Conservation (phyloP, 2,113 vertebrate species). For the Bujurquina vittata region DNA sequence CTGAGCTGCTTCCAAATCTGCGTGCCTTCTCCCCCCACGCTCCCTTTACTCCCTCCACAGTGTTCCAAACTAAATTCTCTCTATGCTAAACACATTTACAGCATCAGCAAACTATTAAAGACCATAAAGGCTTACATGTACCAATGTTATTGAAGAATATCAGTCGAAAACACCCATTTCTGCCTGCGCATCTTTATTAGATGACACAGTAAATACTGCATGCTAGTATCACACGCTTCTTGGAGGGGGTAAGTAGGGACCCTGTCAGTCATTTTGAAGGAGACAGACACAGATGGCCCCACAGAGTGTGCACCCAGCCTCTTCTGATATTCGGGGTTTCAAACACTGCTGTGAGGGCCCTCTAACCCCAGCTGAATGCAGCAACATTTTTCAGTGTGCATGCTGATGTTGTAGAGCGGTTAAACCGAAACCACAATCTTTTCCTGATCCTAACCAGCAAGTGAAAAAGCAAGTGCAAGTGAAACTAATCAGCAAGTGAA, state of each 20-base stretch:
- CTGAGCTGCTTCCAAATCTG: constrained; percentile 22
- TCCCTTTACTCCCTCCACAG: not conserved
- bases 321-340: too few species aligned
- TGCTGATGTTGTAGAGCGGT: not conserved
- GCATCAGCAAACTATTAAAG: not conserved
- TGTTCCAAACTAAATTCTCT: not conserved
- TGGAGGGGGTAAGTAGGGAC: not conserved
- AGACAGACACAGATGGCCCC: not conserved
- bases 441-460: not conserved
- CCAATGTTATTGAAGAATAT: too few species aligned
- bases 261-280: not conserved
- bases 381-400: not conserved
- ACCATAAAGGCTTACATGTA: not conserved
- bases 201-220: too few species aligned
- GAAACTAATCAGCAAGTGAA: not conserved
- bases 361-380: not conserved
- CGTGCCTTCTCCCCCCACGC: constrained; percentile 1
- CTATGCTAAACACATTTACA: not conserved
- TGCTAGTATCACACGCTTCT: not conserved
- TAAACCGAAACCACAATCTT: not conserved
- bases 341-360: not conserved
- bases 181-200: too few species aligned
- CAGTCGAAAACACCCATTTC: too few species aligned
- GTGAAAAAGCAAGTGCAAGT: not conserved
- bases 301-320: not conserved